Evolutionary conservation across 2,888 invertebrate genomes (phyloP), one percentile per base, ranked within the genome.

Genomic region (Acronicta psi): DNA sequence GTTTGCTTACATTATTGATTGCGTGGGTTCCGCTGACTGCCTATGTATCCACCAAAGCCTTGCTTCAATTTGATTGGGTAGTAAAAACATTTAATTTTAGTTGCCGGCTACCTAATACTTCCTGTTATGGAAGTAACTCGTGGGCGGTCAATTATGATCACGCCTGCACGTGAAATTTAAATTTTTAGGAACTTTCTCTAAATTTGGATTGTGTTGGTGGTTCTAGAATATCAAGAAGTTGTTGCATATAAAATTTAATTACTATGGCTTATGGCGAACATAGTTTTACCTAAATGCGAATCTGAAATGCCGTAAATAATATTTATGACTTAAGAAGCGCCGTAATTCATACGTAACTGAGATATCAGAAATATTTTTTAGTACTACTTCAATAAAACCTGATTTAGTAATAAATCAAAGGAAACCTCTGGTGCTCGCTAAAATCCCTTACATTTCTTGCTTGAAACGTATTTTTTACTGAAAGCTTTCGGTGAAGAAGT

Each of bases 181-280:
- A 58, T 13, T 50, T 63, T 60, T 68, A 57, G 47, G 34, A 37
- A 62, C 77, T 74, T 75, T 75, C 77, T 61, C 71, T 59, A 38
- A 58, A 59, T 63, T 77, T 54, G 17, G 45, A 71, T 29, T 43
- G 44, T 55, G 54, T 62, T 36, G 18, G 45, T 59, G 40, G 47
- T 56, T 58, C 38, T 34, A 9, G 46, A 53, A 67, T 62, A 40
- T 16, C 31, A 46, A 37, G 16, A 23, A 23, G 17, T 42, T 50
- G 11, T 31, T 9, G 29, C 41, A n/a, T 18, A 40, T 23, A 46
- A 2, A 43, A 42, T 54, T 49, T 37, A 11, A 45, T 37, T n/a
- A 16, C 37, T 9, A 3, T n/a, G n/a, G 34, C n/a, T 34, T 34
- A 34, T n/a, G n/a, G n/a, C n/a, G n/a, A 31, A 31, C 11, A 5